Conservation (phyloP, 2,113 vertebrate genomes). For the Pyrgilauda ruficollis region DNA sequence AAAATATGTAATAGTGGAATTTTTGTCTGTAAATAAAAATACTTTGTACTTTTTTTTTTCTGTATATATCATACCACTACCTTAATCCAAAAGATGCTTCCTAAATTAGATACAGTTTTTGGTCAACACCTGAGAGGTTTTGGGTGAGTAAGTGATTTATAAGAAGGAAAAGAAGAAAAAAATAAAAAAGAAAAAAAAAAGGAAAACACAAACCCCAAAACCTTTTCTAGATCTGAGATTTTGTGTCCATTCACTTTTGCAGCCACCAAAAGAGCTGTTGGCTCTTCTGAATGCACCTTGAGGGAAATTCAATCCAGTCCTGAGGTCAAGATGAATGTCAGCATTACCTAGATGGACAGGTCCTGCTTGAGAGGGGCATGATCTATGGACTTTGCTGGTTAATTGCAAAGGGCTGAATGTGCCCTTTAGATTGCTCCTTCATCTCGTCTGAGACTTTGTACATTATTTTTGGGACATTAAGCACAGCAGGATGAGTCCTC, state of each 20-base stretch:
- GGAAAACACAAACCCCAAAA: neutral
- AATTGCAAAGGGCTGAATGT: neutral
- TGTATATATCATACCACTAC: neutral
- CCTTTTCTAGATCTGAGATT: neutral
- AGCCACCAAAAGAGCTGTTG: neutral
- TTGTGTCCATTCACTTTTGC: neutral
- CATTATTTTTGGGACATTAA: slow-evolving; percentile 34
- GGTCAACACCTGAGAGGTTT: neutral
- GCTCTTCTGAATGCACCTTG: neutral
- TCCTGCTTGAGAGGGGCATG: neutral
- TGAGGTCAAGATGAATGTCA: neutral
- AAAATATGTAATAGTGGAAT: neutral
- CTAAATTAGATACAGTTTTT: neutral
- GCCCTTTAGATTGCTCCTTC: slow-evolving; percentile 26
- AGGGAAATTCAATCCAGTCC: neutral
- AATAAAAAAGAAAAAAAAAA: too few species aligned
- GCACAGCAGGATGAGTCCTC: neutral
- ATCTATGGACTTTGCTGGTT: neutral
- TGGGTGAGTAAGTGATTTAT: neutral
- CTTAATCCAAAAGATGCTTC: neutral
- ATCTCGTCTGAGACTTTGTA: neutral
- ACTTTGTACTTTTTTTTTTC: neutral
- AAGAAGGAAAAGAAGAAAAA: neutral
- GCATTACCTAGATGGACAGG: neutral
- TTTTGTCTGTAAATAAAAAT: neutral